Base-by-base conservation (phyloP, 1,140 invertebrate genomes). In the Temnothorax curvispinosus region DNA sequence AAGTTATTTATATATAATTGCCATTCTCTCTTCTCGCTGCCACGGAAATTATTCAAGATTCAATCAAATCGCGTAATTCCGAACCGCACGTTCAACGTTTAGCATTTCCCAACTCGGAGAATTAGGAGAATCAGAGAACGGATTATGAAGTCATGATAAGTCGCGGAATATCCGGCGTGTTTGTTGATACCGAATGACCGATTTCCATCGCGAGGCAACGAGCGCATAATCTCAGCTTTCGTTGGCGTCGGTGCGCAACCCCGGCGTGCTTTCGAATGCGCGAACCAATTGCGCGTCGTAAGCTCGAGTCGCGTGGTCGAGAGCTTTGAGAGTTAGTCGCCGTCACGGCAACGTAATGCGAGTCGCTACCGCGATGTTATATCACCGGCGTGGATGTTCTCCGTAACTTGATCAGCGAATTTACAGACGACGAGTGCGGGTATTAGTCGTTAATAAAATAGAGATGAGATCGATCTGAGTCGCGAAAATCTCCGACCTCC, bases 241-340 rank as follows among this genome's bases (percentile, higher is more conserved):
- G 67, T 18, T 50, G 60, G 15, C 75, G 75, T 58, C 35, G 77
- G 18, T 54, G 41, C 77, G 38, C 78, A 52, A 41, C 60, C 76
- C 76, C 78, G 44, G 47, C 44, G 65, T 84, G 72, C 71, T 64
- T 80, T 78, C 72, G 15, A 87, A 88, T 91, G 90, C 90, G 90
- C 90, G 52, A 88, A 65, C 58, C 84, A 82, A 88, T 82, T 91
- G 90, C 90, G 90, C 90, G 65, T 13, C 15, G 90, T 56, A 65
- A 87, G 65, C 65, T 62, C 41, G 72, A 88, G 90, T 87, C 90
- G 90, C 90, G 89, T 91, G 90, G 87, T 85, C 84, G 87, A 78
- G 77, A 75, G 71, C 47, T 75, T 90, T 64, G 78, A 86, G 82
- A 90, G 90, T 91, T 91, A 91, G 90, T 91, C 90, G 87, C 87